These are phyloP conservation scores for Petrocephalus schoutedeni DNA, from an alignment of 2,797 vertebrate genomes.

Conservation along the genomic window DNA sequence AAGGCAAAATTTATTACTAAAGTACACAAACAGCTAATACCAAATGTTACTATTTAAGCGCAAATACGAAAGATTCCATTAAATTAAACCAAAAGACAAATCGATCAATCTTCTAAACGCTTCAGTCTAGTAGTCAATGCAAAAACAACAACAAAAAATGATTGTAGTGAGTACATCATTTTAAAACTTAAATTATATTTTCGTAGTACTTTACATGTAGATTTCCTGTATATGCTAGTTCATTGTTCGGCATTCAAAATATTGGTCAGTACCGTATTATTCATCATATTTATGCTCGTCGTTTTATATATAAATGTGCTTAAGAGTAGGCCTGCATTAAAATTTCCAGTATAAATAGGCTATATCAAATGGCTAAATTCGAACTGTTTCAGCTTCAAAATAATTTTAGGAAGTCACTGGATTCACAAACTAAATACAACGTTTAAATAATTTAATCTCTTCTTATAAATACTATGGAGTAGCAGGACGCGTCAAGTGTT, in stretches of 20 bases:
- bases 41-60: slow-evolving; percentile 48
- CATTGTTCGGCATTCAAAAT: not conserved
- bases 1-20: slow-evolving; percentile 36
- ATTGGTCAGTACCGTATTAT: not conserved
- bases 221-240: not conserved
- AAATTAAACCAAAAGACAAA: slow-evolving; percentile 8
- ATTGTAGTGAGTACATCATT: not conserved
- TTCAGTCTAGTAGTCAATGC: not conserved
- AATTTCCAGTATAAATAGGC: not conserved
- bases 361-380: not conserved
- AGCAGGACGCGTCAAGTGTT: not conserved
- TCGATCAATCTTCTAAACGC: not conserved
- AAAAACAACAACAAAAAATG: not conserved
- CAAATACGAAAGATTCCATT: slow-evolving; percentile 12
- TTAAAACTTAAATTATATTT: not conserved
- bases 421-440: not conserved
- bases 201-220: not conserved
- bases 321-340: not conserved
- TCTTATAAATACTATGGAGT: not conserved
- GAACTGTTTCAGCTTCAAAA: not conserved
- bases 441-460: not conserved
- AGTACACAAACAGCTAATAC: slow-evolving; percentile 48
- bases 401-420: not conserved
- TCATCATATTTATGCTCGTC: not conserved
- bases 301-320: not conserved